Evolutionary conservation across 2,113 vertebrate species (phyloP).

Genomic region (Tauraco erythrolophus): DNA sequence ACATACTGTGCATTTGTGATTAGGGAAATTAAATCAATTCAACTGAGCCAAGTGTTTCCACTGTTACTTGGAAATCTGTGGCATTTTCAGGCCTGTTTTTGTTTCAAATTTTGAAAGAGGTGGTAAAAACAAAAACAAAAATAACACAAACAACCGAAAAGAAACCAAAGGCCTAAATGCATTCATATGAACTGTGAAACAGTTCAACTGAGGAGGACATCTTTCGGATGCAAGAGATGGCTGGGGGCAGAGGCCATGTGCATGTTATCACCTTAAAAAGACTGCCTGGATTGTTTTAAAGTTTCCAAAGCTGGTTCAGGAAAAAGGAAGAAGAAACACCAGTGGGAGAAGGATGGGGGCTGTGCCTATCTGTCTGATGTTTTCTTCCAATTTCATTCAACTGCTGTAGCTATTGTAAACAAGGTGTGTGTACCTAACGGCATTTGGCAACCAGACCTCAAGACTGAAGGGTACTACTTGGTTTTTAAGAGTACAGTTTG

Average conservation of each 20-base stretch:
- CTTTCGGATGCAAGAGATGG: neutral
- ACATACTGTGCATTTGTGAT: neutral
- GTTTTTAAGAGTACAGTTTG: neutral
- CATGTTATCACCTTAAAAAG: neutral
- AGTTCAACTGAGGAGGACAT: neutral
- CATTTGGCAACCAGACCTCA: neutral
- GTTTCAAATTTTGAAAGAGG: neutral
- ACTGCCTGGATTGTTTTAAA: neutral
- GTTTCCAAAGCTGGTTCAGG: neutral
- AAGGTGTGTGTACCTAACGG: neutral
- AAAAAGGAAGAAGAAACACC: neutral
- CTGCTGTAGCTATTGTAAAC: neutral
- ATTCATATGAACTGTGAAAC: neutral
- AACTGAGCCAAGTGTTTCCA: neutral
- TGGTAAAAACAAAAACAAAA: neutral
- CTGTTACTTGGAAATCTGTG: neutral
- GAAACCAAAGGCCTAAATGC: neutral
- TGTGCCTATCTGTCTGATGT: neutral
- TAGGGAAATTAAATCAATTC: neutral
- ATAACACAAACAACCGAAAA: neutral
- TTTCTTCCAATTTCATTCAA: neutral
- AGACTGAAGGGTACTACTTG: neutral
- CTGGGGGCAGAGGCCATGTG: neutral
- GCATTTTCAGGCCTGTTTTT: neutral
- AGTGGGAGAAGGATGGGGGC: neutral